Base-by-base conservation (phyloP, 2,113 vertebrate species). In the human (Homo sapiens) region DNA sequence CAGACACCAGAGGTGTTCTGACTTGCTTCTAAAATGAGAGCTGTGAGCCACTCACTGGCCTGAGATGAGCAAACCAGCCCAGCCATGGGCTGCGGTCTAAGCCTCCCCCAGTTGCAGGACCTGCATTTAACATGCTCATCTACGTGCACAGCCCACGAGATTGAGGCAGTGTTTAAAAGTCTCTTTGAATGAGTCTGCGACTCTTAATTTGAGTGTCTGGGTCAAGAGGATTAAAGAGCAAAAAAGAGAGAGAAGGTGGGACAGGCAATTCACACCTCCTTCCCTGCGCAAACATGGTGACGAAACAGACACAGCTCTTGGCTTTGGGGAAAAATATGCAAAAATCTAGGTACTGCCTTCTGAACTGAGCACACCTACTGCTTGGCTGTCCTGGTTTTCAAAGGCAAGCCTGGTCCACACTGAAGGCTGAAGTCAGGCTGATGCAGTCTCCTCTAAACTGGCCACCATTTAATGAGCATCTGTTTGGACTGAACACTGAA, bases 151-250 rank as follows among this genome's bases (percentile, higher is more conserved):
- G 86, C 27, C 52, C 43, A 0, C 7, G 0, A 88, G 40, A 1
- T 6, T 0, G 10, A 76, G 40, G 38, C 64, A 1, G 13, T 38
- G 75, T 38, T 75, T 78, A 80, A 27, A 38, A 81, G 38, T 23
- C 48, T 70, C 52, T 22, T 8, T 0, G 91, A 73, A 73, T 7
- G 75, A 22, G 92, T 86, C 88, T 30, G 89, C 87, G 9, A 9
- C 75, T 18, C 59, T 86, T 98, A 97, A 97, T 96, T 96, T 81
- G 89, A 78, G 87, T 82, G 97, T 98, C 97, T 97, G 95, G 96
- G 40, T 68, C 76, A 35, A 89, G 70, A 84, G 86, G 79, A 97
- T 97, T 93, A 98, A 30, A 88, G 57, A 76, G 86, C 45, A n/a
- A 20, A 35, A 18, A 10, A 2, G 50, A 14, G 32, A 84, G 35